Evolutionary conservation across 2,797 vertebrate species (phyloP), one percentile per base, ranked within the genome.

Genomic region (Toxotes lorentzi): DNA sequence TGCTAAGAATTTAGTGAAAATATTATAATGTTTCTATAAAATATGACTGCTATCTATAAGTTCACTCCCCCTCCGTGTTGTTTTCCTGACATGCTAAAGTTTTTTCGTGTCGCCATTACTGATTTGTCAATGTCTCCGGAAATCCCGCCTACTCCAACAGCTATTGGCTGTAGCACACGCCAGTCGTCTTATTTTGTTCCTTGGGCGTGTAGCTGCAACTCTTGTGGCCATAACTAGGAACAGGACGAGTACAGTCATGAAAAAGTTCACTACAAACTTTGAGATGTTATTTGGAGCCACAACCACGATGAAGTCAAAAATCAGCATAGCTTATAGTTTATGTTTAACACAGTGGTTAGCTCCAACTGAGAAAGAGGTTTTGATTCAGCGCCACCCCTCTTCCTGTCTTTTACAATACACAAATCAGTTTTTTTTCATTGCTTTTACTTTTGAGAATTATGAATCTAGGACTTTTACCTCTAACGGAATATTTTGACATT

Each of bases 61-160:
- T 92, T 92, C 92, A 93, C 91, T 92, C 95, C 94, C 92, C 90
- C 90, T 93, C 68, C 10, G 35, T 85, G 90, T 89, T 93, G 89
- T 91, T 93, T 92, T 89, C 85, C 91, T 94, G 94, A 93, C 94
- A 94, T 86, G 54, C 92, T 93, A 77, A 91, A 84, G 82, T 92
- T 90, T 81, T 79, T 65, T 82, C 60, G 13, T 27, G 35, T 86
- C 81, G 76, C 72, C 77, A 68, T 85, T 83, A 77, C 85, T 93
- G 93, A 95, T 96, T 96, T 78, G 95, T 91, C 85, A 79, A 76
- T 70, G 76, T 84, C 64, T 78, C 84, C 84, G 90, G 94, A 95
- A 87, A 17, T 87, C 54, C 87, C 80, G 62, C 75, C 78, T 45
- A 3, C 5, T 17, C 12, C 5, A 0, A 0, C 17, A 0, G 9